Evolutionary conservation across 2,888 invertebrate species (phyloP), one percentile per base, ranked within the genome.

Genomic region (Trachelus iudaicus): DNA sequence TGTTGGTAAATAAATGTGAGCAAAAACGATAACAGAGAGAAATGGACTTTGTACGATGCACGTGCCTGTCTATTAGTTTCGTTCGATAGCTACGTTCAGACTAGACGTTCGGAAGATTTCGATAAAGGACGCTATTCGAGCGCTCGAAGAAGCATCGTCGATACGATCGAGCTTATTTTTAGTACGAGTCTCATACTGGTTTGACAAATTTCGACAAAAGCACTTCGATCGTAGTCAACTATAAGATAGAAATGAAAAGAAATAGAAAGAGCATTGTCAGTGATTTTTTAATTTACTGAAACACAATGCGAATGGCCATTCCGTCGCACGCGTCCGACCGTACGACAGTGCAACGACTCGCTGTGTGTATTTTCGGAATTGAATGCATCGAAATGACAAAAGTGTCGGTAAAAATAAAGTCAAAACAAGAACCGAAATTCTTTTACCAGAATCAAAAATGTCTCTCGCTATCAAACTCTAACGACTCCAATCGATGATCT

Each of bases 1-100:
- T 83, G 79, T 83, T 84, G 79, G 79, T 83, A 84, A 82, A 83
- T 85, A 85, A 84, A 84, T 81, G 73, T 74, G 75, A 73, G 76
- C n/a, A 34, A 69, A 79, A 35, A 79, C 76, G 71, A 71, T 71
- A 71, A 71, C 56, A 56, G 2, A 56, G 56, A 71, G 9, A 31
- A 71, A 23, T 23, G 71, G 71, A 71, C 71, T 71, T 71, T 71
- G 71, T 9, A 33, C 71, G 13, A 34, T 71, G 71, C 71, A 71
- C 71, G 71, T 71, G 71, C 30, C 30, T 71, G 30, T 34, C 30
- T 34, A 2, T 30, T 71, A 71, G 3, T 56, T 56, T 56, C 56
- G 23, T 56, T 23, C 23, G 9, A 23, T 56, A 23, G 23, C 56
- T 56, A 56, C 23, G 15, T 56, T 56, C 56, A 56, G 23, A 23